Evolutionary conservation across 2,113 vertebrate genomes (phyloP).

Genomic region (Chaetops frenatus): DNA sequence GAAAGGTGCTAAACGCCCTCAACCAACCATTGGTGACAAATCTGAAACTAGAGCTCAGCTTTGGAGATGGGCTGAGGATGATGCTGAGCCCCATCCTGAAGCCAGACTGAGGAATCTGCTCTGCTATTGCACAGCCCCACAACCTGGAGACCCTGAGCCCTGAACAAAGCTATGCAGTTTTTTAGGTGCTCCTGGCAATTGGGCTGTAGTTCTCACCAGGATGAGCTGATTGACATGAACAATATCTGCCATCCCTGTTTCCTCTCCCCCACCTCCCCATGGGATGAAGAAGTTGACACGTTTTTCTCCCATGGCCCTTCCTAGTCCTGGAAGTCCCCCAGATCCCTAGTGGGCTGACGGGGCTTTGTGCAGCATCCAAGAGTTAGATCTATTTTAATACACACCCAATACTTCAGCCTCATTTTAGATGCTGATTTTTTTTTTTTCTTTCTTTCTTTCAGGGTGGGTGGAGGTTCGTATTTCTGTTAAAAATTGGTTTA

Average conservation of each 20-base stretch:
- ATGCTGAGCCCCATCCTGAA: background rate
- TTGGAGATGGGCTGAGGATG: background rate
- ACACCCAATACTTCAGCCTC: background rate
- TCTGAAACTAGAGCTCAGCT: background rate
- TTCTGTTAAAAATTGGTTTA: background rate
- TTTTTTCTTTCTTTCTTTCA: background rate
- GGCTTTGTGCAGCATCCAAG: background rate
- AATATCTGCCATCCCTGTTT: background rate
- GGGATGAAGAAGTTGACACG: background rate
- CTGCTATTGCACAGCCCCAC: rapidly evolving
- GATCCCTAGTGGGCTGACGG: background rate
- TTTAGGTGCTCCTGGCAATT: background rate
- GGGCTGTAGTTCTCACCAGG: background rate
- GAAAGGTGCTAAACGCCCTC: background rate
- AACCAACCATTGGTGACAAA: background rate
- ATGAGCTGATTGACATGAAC: background rate
- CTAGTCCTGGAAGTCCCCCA: background rate
- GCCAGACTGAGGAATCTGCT: background rate
- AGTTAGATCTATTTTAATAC: background rate
- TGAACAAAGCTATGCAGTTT: background rate
- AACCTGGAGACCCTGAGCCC: background rate
- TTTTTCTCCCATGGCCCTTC: background rate
- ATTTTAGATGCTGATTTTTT: background rate
- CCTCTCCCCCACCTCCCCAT: background rate
- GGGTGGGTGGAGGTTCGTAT: conserved; percentile 39